These are phyloP conservation scores for Xenopus petersii DNA, from an alignment of 2,797 vertebrate genomes.

Conservation along the genomic window DNA sequence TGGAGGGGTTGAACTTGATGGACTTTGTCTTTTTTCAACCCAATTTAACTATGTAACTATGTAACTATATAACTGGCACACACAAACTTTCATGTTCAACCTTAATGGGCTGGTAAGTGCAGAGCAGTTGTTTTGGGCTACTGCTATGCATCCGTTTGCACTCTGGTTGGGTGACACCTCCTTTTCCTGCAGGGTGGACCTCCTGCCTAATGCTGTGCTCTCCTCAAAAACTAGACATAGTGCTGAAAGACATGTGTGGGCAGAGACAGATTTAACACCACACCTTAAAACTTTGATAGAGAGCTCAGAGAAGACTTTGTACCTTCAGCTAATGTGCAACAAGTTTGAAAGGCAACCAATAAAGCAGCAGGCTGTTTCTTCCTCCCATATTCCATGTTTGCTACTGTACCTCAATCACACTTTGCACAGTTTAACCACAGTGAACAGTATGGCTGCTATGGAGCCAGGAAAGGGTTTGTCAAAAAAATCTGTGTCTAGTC, in stretches of 20 bases:
- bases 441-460: slow-evolving; percentile 30
- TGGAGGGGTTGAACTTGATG: too few species aligned
- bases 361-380: background rate
- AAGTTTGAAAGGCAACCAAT: slow-evolving; percentile 5
- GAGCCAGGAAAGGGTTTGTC: background rate
- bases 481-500: background rate
- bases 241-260: slow-evolving; percentile 64
- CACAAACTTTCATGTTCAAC: slow-evolving; percentile 76
- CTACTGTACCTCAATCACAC: slow-evolving; percentile 84
- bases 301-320: slow-evolving; percentile 52
- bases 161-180: slow-evolving; percentile 40
- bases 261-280: slow-evolving; percentile 77
- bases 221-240: slow-evolving; percentile 4
- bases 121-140: slow-evolving; percentile 76
- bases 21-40: too few species aligned
- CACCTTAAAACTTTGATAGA: slow-evolving; percentile 56
- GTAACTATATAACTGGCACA: slow-evolving; percentile 65
- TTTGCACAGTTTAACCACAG: slow-evolving; percentile 22
- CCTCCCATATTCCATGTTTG: slow-evolving; percentile 75
- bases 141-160: slow-evolving; percentile 75
- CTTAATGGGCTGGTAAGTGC: slow-evolving; percentile 66
- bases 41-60: too few species aligned
- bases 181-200: slow-evolving; percentile 71
- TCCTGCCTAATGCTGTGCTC: slow-evolving; percentile 11
- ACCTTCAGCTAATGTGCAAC: slow-evolving; percentile 60